Conservation (phyloP, 2,797 vertebrate species). For the Acipenser transmontanus region DNA sequence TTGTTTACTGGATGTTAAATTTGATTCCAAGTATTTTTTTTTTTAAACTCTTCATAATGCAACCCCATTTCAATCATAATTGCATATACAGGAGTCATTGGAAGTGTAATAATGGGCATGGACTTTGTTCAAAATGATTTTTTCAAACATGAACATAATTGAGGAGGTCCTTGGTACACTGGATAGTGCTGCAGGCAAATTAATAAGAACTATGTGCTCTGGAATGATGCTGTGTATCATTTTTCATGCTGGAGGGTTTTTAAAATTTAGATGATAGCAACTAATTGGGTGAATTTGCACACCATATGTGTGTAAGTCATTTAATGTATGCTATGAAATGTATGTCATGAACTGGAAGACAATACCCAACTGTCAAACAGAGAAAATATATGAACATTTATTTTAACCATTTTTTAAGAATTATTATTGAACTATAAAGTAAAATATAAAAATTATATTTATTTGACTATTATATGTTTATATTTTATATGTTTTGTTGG, state of each 20-base stretch:
- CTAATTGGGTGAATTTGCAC: not conserved
- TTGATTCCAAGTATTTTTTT: no score
- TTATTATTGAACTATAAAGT: no score
- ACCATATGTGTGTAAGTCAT: not conserved
- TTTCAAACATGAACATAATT: not conserved
- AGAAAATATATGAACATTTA: no score
- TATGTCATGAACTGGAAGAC: no score
- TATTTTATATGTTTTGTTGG: no score
- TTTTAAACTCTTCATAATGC: not conserved
- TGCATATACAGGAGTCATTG: not conserved
- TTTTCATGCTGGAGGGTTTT: slow-evolving; percentile 3
- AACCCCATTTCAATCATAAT: not conserved
- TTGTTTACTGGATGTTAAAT: no score
- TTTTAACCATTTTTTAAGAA: no score
- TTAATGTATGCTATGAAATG: not conserved
- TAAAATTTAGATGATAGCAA: slow-evolving; percentile 1
- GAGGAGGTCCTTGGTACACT: not conserved
- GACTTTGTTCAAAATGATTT: not conserved
- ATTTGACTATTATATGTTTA: no score
- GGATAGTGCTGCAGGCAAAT: not conserved
- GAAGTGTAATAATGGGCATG: not conserved
- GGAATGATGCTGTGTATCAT: not conserved
- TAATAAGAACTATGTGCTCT: slow-evolving; percentile 4
- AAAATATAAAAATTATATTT: no score
- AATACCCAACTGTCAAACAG: no score